Conservation (phyloP, 1,140 invertebrate species). For the Ooceraea biroi region DNA sequence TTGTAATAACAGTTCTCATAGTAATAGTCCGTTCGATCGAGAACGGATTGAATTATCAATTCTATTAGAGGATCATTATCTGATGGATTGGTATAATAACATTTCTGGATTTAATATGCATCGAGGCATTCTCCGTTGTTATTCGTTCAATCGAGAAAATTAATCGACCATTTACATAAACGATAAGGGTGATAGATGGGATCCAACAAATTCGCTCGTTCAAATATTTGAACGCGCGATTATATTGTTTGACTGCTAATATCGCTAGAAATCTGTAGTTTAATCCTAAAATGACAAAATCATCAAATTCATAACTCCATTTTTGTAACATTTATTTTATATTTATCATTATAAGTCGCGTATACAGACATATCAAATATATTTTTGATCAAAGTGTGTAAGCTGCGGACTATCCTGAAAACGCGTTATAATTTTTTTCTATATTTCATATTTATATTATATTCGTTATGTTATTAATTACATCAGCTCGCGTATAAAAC, state of each 20-base stretch:
- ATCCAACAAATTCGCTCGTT: constrained; percentile 10
- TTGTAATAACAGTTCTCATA: neutral
- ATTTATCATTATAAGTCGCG: neutral
- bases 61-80: constrained; percentile 49
- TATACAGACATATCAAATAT: too few species aligned
- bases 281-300: neutral
- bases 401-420: too few species aligned
- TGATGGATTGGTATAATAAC: constrained; percentile 46
- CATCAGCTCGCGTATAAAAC: too few species aligned
- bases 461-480: neutral
- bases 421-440: neutral
- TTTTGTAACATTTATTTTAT: neutral
- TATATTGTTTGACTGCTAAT: constrained; percentile 35
- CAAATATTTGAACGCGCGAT: constrained; percentile 53
- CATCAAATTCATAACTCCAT: neutral
- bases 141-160: constrained; percentile 61
- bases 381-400: too few species aligned
- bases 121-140: constrained; percentile 52
- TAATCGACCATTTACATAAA: constrained; percentile 67
- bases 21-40: neutral
- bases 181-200: constrained; percentile 34
- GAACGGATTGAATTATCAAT: constrained; percentile 39
- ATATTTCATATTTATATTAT: neutral
- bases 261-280: neutral
- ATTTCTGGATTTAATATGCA: constrained; percentile 47